Percentiles rank a stretch among this genome's conserved stretches.
Conservation (phyloP, 2,797 vertebrate genomes). For the Orientallactaga sibirica region DNA sequence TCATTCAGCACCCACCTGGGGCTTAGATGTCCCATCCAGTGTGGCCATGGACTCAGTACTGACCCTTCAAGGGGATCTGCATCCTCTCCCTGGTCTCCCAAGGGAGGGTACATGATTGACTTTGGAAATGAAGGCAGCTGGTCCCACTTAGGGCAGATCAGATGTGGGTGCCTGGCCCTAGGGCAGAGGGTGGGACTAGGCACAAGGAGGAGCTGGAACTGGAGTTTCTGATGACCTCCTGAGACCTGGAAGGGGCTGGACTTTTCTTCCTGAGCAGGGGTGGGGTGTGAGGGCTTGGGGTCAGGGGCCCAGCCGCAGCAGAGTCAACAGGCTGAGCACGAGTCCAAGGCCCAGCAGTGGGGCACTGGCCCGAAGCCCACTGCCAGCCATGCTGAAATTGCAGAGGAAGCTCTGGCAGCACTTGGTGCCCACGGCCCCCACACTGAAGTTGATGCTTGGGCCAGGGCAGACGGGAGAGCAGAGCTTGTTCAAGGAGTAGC, state of each 20-base stretch:
- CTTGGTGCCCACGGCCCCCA: slow-evolving; percentile 77
- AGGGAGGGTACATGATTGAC: neutral
- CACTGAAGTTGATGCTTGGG: slow-evolving; percentile 78
- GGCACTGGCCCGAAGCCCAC: slow-evolving; percentile 21
- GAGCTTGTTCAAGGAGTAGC: slow-evolving; percentile 87
- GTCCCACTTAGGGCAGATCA: neutral
- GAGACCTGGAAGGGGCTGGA: neutral
- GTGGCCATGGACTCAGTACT: neutral
- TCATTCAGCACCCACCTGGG: neutral
- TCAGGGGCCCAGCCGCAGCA: slow-evolving; percentile 55
- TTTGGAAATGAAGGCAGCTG: neutral
- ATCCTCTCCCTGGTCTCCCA: neutral
- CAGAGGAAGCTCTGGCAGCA: slow-evolving; percentile 87
- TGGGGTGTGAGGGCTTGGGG: rapidly evolving
- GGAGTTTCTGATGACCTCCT: neutral
- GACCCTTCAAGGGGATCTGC: neutral
- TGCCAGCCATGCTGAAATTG: slow-evolving; percentile 73
- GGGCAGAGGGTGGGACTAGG: neutral
- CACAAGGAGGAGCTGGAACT: neutral
- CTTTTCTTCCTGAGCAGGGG: slow-evolving; percentile 55
- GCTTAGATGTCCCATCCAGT: neutral
- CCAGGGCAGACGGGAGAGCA: slow-evolving; percentile 82
- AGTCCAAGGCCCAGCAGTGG: slow-evolving; percentile 61
- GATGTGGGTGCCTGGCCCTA: neutral
- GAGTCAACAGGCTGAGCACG: slow-evolving; percentile 70